Percentiles rank a stretch among this genome's conserved stretches.
Evolutionary conservation across 64 coral and sea anemone species (phyloP).

Genomic region (Astreopora myriophthalma): DNA sequence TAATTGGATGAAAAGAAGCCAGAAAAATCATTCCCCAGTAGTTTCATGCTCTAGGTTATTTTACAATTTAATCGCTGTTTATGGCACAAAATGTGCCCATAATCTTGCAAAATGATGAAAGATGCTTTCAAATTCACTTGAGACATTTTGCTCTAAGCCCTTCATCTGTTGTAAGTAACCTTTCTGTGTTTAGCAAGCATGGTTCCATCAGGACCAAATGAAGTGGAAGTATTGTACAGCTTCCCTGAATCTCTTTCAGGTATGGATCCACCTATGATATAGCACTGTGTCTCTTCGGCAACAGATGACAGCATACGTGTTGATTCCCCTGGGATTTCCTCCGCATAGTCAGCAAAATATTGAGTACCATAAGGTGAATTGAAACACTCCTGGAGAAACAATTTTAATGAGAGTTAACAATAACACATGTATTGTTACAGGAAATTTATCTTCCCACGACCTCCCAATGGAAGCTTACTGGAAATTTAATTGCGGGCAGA

Average conservation of each 20-base stretch:
- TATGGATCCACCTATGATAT: slow-evolving; percentile 90
- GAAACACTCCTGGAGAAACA: slow-evolving; percentile 88
- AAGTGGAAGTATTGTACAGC: slow-evolving; percentile 87
- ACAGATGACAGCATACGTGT: slow-evolving; percentile 82
- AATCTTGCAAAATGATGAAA: too few species aligned
- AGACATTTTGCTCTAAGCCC: not conserved
- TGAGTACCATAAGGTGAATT: slow-evolving; percentile 98
- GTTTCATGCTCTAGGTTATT: too few species aligned
- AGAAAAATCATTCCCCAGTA: too few species aligned
- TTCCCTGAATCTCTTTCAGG: slow-evolving; percentile 83
- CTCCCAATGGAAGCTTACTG: not conserved
- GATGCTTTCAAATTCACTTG: too few species aligned
- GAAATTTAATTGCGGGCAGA: too few species aligned
- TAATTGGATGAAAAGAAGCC: too few species aligned
- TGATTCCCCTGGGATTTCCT: slow-evolving; percentile 88
- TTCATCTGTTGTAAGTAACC: not conserved
- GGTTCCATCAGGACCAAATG: slow-evolving; percentile 86
- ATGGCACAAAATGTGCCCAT: too few species aligned
- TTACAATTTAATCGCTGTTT: too few species aligned
- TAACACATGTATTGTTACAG: not conserved
- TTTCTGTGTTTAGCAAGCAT: slow-evolving; percentile 97
- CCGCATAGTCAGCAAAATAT: slow-evolving; percentile 96
- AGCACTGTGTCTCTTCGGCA: slow-evolving; percentile 87
- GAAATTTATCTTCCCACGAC: too few species aligned
- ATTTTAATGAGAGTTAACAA: not conserved